Evolutionary conservation across 2,797 vertebrate genomes (phyloP).

Genomic region (Carcharodon carcharias): DNA sequence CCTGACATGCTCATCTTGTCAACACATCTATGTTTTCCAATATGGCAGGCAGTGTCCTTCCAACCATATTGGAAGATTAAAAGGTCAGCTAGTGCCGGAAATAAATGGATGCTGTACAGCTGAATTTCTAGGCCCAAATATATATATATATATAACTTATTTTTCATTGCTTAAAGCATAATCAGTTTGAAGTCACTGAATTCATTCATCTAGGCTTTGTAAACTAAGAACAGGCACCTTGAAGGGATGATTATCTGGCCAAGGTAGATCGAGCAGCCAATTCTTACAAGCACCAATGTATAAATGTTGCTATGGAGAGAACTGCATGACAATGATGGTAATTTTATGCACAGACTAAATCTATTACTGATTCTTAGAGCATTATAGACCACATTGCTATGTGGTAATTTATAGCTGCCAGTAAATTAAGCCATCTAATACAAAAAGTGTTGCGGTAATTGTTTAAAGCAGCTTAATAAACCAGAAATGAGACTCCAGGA

Average conservation of each 20-base stretch:
- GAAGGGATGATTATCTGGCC: not conserved
- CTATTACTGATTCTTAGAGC: not conserved
- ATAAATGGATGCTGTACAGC: not conserved
- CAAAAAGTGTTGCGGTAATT: not conserved
- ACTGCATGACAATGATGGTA: not conserved
- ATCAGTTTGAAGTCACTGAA: not conserved
- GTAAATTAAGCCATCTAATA: constrained; percentile 2
- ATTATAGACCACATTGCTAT: not conserved
- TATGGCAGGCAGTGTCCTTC: not conserved
- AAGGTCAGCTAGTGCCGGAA: not conserved
- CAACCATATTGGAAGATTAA: not conserved
- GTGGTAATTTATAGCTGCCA: not conserved
- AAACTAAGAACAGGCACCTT: not conserved
- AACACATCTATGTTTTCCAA: not conserved
- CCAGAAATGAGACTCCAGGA: not conserved
- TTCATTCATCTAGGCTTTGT: not conserved
- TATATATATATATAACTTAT: not conserved
- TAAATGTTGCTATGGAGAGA: not conserved
- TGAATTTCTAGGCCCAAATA: not conserved
- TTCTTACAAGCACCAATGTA: not conserved
- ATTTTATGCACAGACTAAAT: not conserved
- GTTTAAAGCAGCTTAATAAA: not conserved
- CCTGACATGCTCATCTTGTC: not conserved
- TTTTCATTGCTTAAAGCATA: not conserved
- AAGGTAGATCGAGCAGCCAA: not conserved